Evolutionary conservation across 2,113 vertebrate species (phyloP), one percentile per base, ranked within the genome.

Genomic region (Pelecanus crispus): DNA sequence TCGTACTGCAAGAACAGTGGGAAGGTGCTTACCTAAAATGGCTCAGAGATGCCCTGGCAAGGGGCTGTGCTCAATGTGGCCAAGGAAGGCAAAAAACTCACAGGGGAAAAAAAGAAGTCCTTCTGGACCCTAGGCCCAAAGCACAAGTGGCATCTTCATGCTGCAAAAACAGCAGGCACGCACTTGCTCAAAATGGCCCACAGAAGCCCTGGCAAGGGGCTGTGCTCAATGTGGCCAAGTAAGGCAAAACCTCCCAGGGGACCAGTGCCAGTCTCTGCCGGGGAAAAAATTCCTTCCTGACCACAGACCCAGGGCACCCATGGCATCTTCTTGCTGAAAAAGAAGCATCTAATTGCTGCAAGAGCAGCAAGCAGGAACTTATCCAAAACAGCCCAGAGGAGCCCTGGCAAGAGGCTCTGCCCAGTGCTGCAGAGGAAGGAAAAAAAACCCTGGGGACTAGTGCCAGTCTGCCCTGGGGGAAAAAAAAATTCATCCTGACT

Each of bases 1-100:
- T 50, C 4, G 1, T n/a, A 4, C 10, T 66, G 28, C 29, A 61
- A 45, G 77, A 65, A 14, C 6, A 36, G 9, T 0, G 0, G 52
- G 17, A 26, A 59, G 34, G 10, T 7, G 58, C 19, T 42, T 42
- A 58, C 1, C 11, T 32, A 58, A 58, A 8, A 34, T 34, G 55
- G 32, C 32, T 32, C 55, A 58, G 32, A 34, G 55, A 12, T 34
- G 32, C 55, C 55, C 32, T 21, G 12, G 32, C 56, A 34, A 34
- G 32, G 55, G 22, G 6, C 21, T 15, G 4, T 50, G 31, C 24
- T 72, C 42, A 72, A 9, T 34, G 32, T 5, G 2, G 13, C 31
- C 3, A 7, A 58, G 55, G 3, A 58, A 58, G 19, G 32, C 12
- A 21, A 21, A 55, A n/a, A n/a, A n/a, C n/a, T n/a, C n/a, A n/a